Conservation (phyloP, 1,140 invertebrate species). For the honey bee (Apis mellifera) region DNA sequence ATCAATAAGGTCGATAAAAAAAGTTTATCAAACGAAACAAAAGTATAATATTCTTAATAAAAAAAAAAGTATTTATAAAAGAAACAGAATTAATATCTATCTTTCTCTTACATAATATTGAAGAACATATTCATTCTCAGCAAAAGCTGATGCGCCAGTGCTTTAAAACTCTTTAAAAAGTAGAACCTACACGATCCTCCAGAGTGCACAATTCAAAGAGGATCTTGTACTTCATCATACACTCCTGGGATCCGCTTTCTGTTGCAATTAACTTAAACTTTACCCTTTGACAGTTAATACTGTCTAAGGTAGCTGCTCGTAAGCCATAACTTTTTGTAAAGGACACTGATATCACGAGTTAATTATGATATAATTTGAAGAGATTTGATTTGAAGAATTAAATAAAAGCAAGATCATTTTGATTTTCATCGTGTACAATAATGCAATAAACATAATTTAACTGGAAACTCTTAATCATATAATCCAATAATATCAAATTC, state of each 20-base stretch:
- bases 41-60: background rate
- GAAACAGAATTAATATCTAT: background rate
- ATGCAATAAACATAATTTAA: too few species aligned
- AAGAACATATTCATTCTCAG: background rate
- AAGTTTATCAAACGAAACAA: background rate
- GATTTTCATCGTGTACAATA: too few species aligned
- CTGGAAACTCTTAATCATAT: too few species aligned
- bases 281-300: slow-evolving; percentile 8
- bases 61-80: background rate
- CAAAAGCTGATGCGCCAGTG: too few species aligned
- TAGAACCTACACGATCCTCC: background rate
- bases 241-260: slow-evolving; percentile 6
- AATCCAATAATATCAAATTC: too few species aligned
- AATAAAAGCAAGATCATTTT: too few species aligned
- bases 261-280: slow-evolving; percentile 17
- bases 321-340: background rate
- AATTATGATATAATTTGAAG: too few species aligned
- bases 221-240: background rate
- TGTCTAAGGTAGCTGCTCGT: background rate
- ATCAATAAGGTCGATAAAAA: background rate
- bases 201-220: slow-evolving; percentile 17
- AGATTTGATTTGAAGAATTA: too few species aligned
- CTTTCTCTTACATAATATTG: background rate
- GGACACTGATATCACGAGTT: too few species aligned
- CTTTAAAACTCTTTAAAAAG: slow-evolving; percentile 12